phyloP scores from a whole-genome alignment of 2,888 invertebrate genomes.

The Adineta ricciae region DNA sequence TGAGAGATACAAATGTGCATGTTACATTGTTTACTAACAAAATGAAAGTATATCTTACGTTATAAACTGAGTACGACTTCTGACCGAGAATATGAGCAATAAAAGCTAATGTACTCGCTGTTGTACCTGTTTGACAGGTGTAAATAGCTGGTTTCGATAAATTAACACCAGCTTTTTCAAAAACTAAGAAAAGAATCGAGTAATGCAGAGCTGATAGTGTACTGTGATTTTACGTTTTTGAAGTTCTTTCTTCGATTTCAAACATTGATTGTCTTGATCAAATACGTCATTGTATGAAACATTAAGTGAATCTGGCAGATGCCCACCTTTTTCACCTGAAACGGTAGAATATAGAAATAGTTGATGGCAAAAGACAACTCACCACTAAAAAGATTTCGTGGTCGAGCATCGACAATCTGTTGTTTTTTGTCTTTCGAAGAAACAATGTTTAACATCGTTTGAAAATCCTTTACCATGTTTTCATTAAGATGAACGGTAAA shows the following conservation, averaged over 20 bases:
- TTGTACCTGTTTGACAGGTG: slow-evolving; percentile 39
- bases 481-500: slow-evolving; percentile 38
- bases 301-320: slow-evolving; percentile 24
- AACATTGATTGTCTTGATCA: slow-evolving; percentile 14
- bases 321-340: background rate
- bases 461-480: slow-evolving; percentile 35
- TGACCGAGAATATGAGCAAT: slow-evolving; percentile 41
- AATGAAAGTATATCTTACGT: slow-evolving; percentile 36
- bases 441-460: slow-evolving; percentile 36
- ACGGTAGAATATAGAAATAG: no score
- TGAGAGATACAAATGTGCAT: background rate
- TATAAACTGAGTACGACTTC: slow-evolving; percentile 39
- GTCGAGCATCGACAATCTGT: slow-evolving; percentile 37
- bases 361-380: no score
- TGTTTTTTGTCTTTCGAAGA: slow-evolving; percentile 20
- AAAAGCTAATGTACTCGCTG: slow-evolving; percentile 39
- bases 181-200: slow-evolving; percentile 37
- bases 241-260: slow-evolving; percentile 27
- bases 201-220: no score
- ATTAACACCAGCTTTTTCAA: slow-evolving; percentile 39
- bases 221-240: background rate
- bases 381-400: slow-evolving; percentile 24
- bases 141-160: slow-evolving; percentile 38
- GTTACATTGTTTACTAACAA: background rate
- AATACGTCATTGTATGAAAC: slow-evolving; percentile 27